Percentiles rank a stretch among this genome's conserved stretches.
phyloP scores from a whole-genome alignment of 2,113 vertebrate species.

The Melanostigma gelatinosum region DNA sequence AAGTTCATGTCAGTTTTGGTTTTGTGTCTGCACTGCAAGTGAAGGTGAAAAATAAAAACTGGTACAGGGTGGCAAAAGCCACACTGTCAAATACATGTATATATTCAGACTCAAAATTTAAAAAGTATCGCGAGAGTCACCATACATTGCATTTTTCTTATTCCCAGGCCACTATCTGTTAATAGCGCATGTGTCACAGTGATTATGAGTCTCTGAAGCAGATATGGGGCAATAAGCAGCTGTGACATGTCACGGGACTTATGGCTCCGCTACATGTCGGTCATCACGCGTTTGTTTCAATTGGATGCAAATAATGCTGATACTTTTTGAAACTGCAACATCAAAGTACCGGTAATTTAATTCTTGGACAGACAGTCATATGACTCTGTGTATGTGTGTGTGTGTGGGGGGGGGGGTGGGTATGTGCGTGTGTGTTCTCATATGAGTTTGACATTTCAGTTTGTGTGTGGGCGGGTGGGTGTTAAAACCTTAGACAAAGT shows the following conservation, averaged over 20 bases:
- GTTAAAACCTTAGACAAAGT: conserved; percentile 52
- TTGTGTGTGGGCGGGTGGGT: conserved; percentile 61
- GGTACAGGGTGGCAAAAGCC: neutral
- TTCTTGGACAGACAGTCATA: conserved; percentile 63
- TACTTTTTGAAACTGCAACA: conserved; percentile 48
- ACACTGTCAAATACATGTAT: neutral
- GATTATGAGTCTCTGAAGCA: conserved; percentile 2
- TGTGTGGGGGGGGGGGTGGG: conserved; percentile 20
- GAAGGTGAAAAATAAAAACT: neutral
- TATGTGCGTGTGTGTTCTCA: conserved; percentile 22
- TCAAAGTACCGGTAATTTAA: conserved; percentile 38
- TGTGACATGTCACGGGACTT: conserved; percentile 44
- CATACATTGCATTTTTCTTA: neutral
- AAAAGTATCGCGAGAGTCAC: neutral
- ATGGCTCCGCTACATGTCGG: conserved; percentile 20
- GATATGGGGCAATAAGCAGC: conserved; percentile 31
- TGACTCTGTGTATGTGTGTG: conserved; percentile 33
- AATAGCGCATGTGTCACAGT: neutral
- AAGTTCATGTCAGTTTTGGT: neutral
- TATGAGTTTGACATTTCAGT: conserved; percentile 51
- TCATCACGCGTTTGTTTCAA: conserved; percentile 60
- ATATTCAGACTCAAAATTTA: neutral
- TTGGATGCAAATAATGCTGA: conserved; percentile 61
- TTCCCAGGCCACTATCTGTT: neutral
- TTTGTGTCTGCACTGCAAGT: neutral